These are phyloP conservation scores for Hydrotaea cyrtoneurina DNA, from an alignment of 2,888 invertebrate genomes.

Conservation along the genomic window DNA sequence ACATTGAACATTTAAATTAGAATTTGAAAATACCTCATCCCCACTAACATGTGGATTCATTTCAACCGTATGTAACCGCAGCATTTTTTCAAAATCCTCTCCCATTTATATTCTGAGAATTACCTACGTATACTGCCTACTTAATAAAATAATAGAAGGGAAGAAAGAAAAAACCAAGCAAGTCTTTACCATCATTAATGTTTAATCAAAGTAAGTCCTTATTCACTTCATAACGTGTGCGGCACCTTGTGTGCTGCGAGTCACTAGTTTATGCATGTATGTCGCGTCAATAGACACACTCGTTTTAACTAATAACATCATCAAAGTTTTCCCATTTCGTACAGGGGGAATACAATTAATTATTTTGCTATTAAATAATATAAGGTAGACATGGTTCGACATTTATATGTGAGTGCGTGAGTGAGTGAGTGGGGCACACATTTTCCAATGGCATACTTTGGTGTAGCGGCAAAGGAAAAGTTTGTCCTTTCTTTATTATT, in stretches of 20 bases:
- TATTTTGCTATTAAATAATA: conserved; percentile 34
- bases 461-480: conserved; percentile 33
- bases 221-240: neutral
- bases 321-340: conserved; percentile 26
- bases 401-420: neutral
- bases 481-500: conserved; percentile 43
- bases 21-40: too few relatives aligned
- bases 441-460: conserved; percentile 27
- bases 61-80: too few relatives aligned
- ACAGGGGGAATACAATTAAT: conserved; percentile 20
- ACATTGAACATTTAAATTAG: too few relatives aligned
- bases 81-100: too few relatives aligned
- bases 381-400: conserved; percentile 8
- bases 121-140: too few relatives aligned
- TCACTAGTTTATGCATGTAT: neutral
- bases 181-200: too few relatives aligned
- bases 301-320: neutral
- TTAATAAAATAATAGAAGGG: too few relatives aligned
- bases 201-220: too few relatives aligned
- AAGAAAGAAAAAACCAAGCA: too few relatives aligned
- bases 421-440: too few relatives aligned
- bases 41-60: too few relatives aligned
- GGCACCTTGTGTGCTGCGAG: neutral
- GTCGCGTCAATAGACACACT: neutral
- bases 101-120: too few relatives aligned